Evolutionary conservation across 2,797 vertebrate species (phyloP).

Genomic region (Enteromius mattozi): DNA sequence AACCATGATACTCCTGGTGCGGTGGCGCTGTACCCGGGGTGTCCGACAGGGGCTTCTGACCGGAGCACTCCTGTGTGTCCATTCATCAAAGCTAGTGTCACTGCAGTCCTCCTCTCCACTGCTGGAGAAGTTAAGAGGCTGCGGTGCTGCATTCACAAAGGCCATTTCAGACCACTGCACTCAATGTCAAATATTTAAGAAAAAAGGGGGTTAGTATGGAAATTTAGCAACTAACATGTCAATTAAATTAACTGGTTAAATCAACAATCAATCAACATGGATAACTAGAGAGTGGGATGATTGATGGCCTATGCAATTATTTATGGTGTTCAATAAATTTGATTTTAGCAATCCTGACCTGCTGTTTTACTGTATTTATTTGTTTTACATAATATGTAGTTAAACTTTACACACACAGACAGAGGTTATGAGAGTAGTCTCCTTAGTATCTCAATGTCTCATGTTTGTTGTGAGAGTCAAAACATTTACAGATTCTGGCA

Average conservation of each 20-base stretch:
- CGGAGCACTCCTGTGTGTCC: constrained; percentile 33
- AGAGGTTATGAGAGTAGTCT: not conserved
- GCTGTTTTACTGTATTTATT: not conserved
- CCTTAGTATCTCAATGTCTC: not conserved
- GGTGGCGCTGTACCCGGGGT: constrained; percentile 64
- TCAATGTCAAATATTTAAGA: not conserved
- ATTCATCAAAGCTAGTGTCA: constrained; percentile 75
- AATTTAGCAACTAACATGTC: not conserved
- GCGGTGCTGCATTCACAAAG: constrained; percentile 73
- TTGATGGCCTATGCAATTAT: not conserved
- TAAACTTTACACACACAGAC: not conserved
- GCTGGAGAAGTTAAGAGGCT: constrained; percentile 83
- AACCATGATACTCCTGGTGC: constrained; percentile 54
- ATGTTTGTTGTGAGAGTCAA: not conserved
- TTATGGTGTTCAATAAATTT: not conserved
- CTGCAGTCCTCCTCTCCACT: constrained; percentile 75
- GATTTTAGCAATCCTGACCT: too few species aligned
- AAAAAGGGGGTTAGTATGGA: not conserved
- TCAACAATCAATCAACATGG: not conserved
- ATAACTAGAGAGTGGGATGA: not conserved
- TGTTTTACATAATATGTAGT: not conserved
- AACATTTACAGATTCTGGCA: not conserved
- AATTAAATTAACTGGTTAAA: not conserved
- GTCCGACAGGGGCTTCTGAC: constrained; percentile 66
- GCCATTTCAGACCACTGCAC: constrained; percentile 64